Conservation (phyloP, 1,140 invertebrate genomes). For the Brachionus rubens region DNA sequence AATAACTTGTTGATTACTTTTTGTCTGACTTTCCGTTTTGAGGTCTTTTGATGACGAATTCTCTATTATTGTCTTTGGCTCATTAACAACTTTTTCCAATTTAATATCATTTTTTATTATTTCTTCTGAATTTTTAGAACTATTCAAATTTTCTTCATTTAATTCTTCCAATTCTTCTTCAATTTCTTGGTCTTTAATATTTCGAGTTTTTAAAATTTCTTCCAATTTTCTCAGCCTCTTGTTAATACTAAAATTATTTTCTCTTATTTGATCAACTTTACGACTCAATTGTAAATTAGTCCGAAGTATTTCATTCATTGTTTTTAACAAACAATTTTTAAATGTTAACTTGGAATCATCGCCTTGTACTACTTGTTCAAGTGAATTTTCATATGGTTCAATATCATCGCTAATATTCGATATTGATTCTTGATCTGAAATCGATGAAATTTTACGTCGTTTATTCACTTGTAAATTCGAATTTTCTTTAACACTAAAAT, state of each 20-base stretch:
- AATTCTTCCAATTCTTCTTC: not conserved
- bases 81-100: not conserved
- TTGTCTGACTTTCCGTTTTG: not conserved
- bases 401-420: not conserved
- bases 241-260: not conserved
- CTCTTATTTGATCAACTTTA: conserved; percentile 6
- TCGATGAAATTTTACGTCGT: not conserved
- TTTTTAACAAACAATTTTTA: conserved; percentile 8
- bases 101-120: not conserved
- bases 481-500: not conserved
- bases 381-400: not conserved
- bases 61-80: not conserved
- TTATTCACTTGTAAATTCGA: not conserved
- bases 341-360: not conserved
- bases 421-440: not conserved
- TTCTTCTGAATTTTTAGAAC: not conserved
- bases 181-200: not conserved
- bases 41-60: not conserved
- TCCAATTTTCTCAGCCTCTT: not conserved
- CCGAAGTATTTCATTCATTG: conserved; percentile 28
- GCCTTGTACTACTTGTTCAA: conserved; percentile 1
- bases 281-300: not conserved
- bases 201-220: not conserved
- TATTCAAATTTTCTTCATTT: not conserved
- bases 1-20: not conserved